phyloP scores from a whole-genome alignment of 2,888 invertebrate species.

The Neoascia interrupta region DNA sequence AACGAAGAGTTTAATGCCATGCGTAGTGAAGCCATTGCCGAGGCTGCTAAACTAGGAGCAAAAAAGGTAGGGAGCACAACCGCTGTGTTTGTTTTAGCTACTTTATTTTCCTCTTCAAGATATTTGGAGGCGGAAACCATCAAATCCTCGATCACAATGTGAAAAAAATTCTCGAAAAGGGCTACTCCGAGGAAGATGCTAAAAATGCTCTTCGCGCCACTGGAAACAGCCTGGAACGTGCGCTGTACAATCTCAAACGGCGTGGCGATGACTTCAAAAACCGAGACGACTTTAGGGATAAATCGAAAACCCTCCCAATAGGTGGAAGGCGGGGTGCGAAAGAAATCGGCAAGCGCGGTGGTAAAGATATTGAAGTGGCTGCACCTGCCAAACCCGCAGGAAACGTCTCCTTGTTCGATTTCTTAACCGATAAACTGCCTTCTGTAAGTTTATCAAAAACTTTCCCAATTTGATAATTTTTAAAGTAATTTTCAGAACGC shows the following conservation, averaged over 20 bases:
- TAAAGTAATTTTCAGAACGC: constrained; percentile 30
- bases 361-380: constrained; percentile 81
- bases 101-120: constrained; percentile 74
- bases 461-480: too few relatives aligned
- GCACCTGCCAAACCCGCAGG: constrained; percentile 87
- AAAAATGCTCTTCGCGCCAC: constrained; percentile 86
- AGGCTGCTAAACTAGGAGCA: constrained; percentile 86
- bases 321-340: constrained; percentile 27
- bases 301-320: constrained; percentile 44
- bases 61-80: constrained; percentile 80
- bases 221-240: constrained; percentile 87
- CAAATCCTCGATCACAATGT: constrained; percentile 87
- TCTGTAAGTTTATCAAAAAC: too few relatives aligned
- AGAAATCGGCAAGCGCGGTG: constrained; percentile 71
- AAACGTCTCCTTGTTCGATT: constrained; percentile 90
- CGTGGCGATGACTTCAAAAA: constrained; percentile 80
- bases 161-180: constrained; percentile 89
- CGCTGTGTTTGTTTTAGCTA: neutral
- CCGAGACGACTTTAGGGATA: constrained; percentile 56
- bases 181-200: constrained; percentile 88
- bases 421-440: constrained; percentile 88
- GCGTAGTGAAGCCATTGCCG: constrained; percentile 93
- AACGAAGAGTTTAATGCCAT: constrained; percentile 94
- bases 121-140: constrained; percentile 84
- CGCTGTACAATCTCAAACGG: constrained; percentile 85